Percentiles rank a stretch among this genome's conserved stretches.
These are phyloP conservation scores for Parascotia fuliginaria DNA, from an alignment of 2,888 invertebrate genomes.

Conservation along the genomic window DNA sequence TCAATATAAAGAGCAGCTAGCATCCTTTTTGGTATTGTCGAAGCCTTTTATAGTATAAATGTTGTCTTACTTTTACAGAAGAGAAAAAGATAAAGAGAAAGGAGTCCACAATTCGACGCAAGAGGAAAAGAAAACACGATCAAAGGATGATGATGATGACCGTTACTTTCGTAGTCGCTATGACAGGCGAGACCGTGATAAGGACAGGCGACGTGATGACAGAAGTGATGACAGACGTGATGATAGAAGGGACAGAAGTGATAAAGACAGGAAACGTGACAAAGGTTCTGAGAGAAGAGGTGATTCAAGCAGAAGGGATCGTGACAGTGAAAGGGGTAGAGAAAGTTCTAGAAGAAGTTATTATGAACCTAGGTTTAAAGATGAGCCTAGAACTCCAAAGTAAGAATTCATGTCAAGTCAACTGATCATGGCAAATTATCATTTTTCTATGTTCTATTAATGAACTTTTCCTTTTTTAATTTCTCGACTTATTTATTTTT, in stretches of 20 bases:
- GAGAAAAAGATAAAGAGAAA: conserved; percentile 86
- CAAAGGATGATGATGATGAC: conserved; percentile 72
- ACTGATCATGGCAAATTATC: too few species aligned
- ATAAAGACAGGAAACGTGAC: conserved; percentile 54
- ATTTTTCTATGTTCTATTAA: too few species aligned
- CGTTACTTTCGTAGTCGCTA: conserved; percentile 64
- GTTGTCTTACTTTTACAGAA: conserved; percentile 55
- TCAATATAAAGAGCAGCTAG: too few species aligned
- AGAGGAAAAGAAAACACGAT: conserved; percentile 78
- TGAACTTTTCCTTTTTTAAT: too few species aligned
- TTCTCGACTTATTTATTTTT: too few species aligned
- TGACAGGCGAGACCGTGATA: conserved; percentile 57
- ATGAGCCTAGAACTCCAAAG: conserved; percentile 95
- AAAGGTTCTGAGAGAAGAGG: conserved; percentile 53
- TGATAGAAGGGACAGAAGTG: conserved; percentile 56
- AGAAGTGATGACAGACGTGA: conserved; percentile 55
- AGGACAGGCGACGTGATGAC: conserved; percentile 57
- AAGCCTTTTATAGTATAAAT: not conserved
- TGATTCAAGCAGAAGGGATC: conserved; percentile 56
- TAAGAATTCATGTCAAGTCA: conserved; percentile 36
- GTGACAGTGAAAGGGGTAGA: conserved; percentile 62
- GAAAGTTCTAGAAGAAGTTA: conserved; percentile 80
- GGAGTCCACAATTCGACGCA: conserved; percentile 90
- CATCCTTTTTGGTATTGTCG: too few species aligned
- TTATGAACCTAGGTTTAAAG: conserved; percentile 89